phyloP scores from a whole-genome alignment of 2,888 invertebrate genomes.

The Cephus runcator region DNA sequence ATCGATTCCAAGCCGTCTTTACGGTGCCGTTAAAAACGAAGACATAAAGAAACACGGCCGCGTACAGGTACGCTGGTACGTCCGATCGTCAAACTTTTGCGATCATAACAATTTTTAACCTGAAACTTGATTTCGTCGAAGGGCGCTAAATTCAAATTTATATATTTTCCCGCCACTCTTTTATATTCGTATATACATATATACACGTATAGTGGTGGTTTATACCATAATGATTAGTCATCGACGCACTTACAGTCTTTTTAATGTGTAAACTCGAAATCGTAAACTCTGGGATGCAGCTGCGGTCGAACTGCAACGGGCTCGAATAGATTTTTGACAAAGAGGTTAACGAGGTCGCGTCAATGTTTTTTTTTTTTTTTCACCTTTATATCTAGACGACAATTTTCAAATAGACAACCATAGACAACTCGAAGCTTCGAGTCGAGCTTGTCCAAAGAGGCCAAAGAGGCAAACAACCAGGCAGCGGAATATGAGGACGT shows the following conservation, averaged over 20 bases:
- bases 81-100: not conserved
- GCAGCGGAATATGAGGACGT: not conserved
- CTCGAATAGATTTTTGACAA: conserved; percentile 10
- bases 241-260: not conserved
- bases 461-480: not conserved
- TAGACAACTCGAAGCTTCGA: not conserved
- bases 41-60: not conserved
- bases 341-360: conserved; percentile 39
- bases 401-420: not conserved
- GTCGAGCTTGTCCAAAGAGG: not conserved
- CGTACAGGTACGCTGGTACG: not conserved
- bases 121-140: not conserved
- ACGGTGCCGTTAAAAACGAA: not conserved
- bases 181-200: not conserved
- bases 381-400: not conserved
- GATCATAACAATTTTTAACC: not conserved
- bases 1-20: not conserved
- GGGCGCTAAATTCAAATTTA: not conserved
- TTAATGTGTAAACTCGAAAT: not conserved
- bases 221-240: not conserved
- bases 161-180: not conserved
- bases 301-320: not conserved
- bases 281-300: not conserved
- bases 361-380: not conserved
- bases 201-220: no score